Evolutionary conservation across 1,140 invertebrate species (phyloP).

Genomic region (Akabosia matsudoensis): DNA sequence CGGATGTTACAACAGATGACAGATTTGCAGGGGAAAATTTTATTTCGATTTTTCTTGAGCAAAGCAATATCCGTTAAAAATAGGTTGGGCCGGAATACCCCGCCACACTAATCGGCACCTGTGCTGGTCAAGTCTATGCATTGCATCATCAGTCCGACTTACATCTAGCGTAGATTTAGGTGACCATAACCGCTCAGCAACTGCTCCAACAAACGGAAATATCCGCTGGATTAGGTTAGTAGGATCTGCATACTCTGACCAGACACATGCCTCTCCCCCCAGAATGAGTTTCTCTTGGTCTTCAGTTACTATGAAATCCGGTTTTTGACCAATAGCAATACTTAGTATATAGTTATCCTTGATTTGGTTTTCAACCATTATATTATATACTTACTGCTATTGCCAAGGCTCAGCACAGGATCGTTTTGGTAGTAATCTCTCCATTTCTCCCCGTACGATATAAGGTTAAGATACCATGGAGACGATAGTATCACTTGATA

Average conservation of each 20-base stretch:
- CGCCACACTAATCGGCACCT: slow-evolving; percentile 67
- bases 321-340: background rate
- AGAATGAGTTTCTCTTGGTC: slow-evolving; percentile 60
- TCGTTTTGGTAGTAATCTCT: slow-evolving; percentile 71
- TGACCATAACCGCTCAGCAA: slow-evolving; percentile 65
- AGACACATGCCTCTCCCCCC: slow-evolving; percentile 89
- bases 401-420: slow-evolving; percentile 53
- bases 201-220: slow-evolving; percentile 75
- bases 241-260: slow-evolving; percentile 65
- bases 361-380: background rate
- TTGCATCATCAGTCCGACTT: slow-evolving; percentile 51
- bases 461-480: slow-evolving; percentile 82
- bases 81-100: slow-evolving; percentile 67
- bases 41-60: slow-evolving; percentile 13
- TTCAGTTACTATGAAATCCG: slow-evolving; percentile 55
- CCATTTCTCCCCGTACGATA: slow-evolving; percentile 72
- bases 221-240: slow-evolving; percentile 55
- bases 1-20: no score
- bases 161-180: slow-evolving; percentile 53
- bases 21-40: no score
- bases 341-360: background rate
- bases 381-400: background rate
- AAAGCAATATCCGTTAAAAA: slow-evolving; percentile 39
- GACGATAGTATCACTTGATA: slow-evolving; percentile 67
- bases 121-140: slow-evolving; percentile 71